A percentile compares a stretch with the other conserved stretches of the same genome.
phyloP scores from a whole-genome alignment of 2,797 vertebrate genomes.

The Protosalanx chinensis region DNA sequence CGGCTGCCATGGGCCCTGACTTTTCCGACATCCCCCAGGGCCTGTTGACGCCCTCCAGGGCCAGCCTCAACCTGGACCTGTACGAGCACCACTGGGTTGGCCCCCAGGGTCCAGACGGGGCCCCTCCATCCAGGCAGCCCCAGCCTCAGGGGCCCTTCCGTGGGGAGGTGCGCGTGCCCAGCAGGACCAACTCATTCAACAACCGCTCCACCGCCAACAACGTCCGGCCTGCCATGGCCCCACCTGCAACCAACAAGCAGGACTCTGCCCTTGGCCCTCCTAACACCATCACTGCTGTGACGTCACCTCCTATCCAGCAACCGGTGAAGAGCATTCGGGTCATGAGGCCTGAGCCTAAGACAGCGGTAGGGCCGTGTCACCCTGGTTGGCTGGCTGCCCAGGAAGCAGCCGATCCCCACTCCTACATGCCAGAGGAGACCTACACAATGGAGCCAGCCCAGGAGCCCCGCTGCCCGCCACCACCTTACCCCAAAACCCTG shows the following conservation, averaged over 20 bases:
- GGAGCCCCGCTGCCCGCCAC: slow-evolving; percentile 86
- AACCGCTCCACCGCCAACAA: slow-evolving; percentile 78
- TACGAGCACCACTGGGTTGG: slow-evolving; percentile 88
- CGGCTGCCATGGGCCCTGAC: slow-evolving; percentile 75
- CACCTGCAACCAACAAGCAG: slow-evolving; percentile 67
- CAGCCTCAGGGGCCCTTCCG: slow-evolving; percentile 83
- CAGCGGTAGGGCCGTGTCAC: slow-evolving; percentile 93
- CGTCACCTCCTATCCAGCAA: slow-evolving; percentile 91
- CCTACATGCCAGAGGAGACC: slow-evolving; percentile 72
- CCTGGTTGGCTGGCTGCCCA: slow-evolving; percentile 86
- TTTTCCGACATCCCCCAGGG: slow-evolving; percentile 85
- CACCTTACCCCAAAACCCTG: slow-evolving; percentile 91
- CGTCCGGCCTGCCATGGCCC: slow-evolving; percentile 74
- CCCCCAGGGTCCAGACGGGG: slow-evolving; percentile 72
- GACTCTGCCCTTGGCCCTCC: slow-evolving; percentile 81
- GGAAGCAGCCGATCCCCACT: slow-evolving; percentile 72
- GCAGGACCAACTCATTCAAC: slow-evolving; percentile 94
- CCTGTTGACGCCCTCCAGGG: slow-evolving; percentile 83
- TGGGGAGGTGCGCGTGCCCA: slow-evolving; percentile 82
- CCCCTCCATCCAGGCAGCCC: slow-evolving; percentile 74
- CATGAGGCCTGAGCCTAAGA: slow-evolving; percentile 94
- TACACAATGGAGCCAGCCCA: slow-evolving; percentile 80
- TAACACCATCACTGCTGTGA: slow-evolving; percentile 92
- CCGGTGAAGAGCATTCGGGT: slow-evolving; percentile 96
- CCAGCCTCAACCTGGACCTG: slow-evolving; percentile 88